Evolutionary conservation across 2,113 vertebrate genomes (phyloP), one percentile per base, ranked within the genome.

Genomic region (Silurus meridionalis): DNA sequence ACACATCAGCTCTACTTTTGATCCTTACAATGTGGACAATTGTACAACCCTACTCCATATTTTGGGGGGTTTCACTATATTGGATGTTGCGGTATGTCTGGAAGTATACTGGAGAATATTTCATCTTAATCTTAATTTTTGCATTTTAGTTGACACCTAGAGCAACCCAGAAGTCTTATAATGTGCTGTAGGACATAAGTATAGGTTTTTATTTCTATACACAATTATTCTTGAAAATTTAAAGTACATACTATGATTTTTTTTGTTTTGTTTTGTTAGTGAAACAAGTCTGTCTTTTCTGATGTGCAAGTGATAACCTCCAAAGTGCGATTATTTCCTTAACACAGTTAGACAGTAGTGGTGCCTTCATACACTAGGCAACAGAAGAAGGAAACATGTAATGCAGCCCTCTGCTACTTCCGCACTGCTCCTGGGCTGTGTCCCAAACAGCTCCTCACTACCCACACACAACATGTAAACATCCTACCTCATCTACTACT

Each of bases 361-460:
- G n/a, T 55, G 63, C 14, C 15, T 67, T 37, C 37, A 37, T 14
- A 53, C 3, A 74, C 23, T 15, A 72, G 57, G 28, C 21, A 52
- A 74, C 37, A 74, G 67, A 13, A 74, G 55, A 60, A 84, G 69
- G 83, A 74, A 84, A 66, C 67, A 58, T 15, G 37, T 61, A 8
- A 28, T 80, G 78, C 21, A 80, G 28, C 57, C 75, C 7, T 37
- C 15, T 53, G 66, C 52, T 13, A 94, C 94, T 95, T 95, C 94
- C 94, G 94, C 94, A 94, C 92, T 94, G 92, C 92, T 92, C 63
- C 48, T 17, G 37, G 55, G 83, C 67, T 58, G 83, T 60, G 69
- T 84, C 67, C 67, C 55, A 84, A 84, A 74, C 67, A 21, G 21
- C 53, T 60, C 28, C 28, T 6, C 28, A 84, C 53, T 74, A 50